Conservation (phyloP, 2,797 vertebrate genomes). For the Gambusia yucatana region DNA sequence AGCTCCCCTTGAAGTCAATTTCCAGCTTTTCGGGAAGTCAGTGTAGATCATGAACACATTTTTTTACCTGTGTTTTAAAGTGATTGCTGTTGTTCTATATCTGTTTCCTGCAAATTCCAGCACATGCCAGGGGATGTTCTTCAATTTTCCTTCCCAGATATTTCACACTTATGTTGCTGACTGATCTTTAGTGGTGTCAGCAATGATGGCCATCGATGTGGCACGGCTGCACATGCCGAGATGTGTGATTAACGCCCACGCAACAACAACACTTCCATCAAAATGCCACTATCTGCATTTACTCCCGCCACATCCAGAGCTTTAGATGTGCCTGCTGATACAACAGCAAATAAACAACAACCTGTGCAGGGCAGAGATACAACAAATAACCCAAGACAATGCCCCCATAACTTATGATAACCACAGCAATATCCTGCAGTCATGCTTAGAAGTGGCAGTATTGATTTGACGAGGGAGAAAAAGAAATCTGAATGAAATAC, state of each 20-base stretch:
- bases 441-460: conserved; percentile 17
- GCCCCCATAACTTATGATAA: conserved; percentile 31
- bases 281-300: conserved; percentile 31
- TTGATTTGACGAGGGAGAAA: conserved; percentile 44
- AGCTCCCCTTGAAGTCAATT: conserved; percentile 11
- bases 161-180: conserved; percentile 16
- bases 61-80: neutral
- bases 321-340: conserved; percentile 1
- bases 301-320: conserved; percentile 7
- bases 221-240: conserved; percentile 16
- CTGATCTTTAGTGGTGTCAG: conserved; percentile 26
- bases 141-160: conserved; percentile 11
- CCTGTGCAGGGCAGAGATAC: neutral
- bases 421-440: conserved; percentile 21
- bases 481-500: conserved; percentile 24
- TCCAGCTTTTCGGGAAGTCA: conserved; percentile 3
- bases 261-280: conserved; percentile 39
- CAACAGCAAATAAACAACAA: conserved; percentile 11
- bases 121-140: conserved; percentile 14
- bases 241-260: conserved; percentile 33
- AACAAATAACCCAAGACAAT: neutral
- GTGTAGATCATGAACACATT: neutral
- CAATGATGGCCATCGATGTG: conserved; percentile 24
- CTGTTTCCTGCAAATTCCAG: neutral
- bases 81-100: neutral